Evolutionary conservation across 2,888 invertebrate species (phyloP).

Genomic region (Rhaphigaster nebulosa): DNA sequence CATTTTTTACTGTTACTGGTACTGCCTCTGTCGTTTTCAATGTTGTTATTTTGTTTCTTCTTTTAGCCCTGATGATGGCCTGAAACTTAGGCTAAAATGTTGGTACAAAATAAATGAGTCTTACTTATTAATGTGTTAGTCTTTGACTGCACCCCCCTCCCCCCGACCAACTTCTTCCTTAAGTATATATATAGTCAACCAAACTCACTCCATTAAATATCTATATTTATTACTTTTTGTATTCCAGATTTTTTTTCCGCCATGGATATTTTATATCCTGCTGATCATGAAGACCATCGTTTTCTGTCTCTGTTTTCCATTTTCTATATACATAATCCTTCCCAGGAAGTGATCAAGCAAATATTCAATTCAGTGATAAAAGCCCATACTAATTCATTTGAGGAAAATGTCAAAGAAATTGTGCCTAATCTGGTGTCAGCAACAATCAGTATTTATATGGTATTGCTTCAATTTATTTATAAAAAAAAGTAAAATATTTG

Average conservation of each 20-base stretch:
- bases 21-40: too few species aligned
- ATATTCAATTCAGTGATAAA: constrained; percentile 86
- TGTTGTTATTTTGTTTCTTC: too few species aligned
- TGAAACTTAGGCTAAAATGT: too few species aligned
- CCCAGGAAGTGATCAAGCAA: constrained; percentile 81
- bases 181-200: too few species aligned
- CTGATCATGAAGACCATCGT: constrained; percentile 68
- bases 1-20: too few species aligned
- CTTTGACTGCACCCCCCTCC: too few species aligned
- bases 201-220: too few species aligned
- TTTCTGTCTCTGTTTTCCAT: constrained; percentile 92
- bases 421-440: constrained; percentile 80
- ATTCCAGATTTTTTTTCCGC: constrained; percentile 28
- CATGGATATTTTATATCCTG: background rate
- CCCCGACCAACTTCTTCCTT: too few species aligned
- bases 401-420: constrained; percentile 76
- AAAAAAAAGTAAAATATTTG: background rate
- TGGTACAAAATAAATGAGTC: too few species aligned
- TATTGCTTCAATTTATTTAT: constrained; percentile 66
- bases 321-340: constrained; percentile 88
- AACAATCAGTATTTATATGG: constrained; percentile 87
- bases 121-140: too few species aligned
- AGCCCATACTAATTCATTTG: constrained; percentile 83
- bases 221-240: background rate
- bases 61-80: too few species aligned